Evolutionary conservation across 2,888 invertebrate species (phyloP).

Genomic region (Choristoneura rosaceana): DNA sequence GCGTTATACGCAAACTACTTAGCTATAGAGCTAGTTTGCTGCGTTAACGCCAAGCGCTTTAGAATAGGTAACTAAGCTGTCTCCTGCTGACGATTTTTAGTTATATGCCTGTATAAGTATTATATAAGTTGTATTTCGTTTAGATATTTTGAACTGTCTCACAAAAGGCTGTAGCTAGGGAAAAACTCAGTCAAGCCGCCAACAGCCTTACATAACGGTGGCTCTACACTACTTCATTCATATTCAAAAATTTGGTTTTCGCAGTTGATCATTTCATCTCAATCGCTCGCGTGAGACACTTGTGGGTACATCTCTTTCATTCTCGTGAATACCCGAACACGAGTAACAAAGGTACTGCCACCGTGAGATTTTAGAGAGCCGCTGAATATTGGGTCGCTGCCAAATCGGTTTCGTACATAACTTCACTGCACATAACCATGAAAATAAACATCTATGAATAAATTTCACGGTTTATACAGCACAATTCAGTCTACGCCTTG

Average conservation of each 20-base stretch:
- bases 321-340: neutral
- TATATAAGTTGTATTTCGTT: too few species aligned
- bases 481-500: constrained; percentile 56
- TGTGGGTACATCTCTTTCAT: neutral
- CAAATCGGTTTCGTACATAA: constrained; percentile 63
- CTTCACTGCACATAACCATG: constrained; percentile 63
- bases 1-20: too few species aligned
- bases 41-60: too few species aligned
- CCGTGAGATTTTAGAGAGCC: constrained; percentile 25
- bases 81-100: too few species aligned
- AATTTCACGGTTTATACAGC: constrained; percentile 64
- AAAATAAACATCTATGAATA: constrained; percentile 83
- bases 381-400: constrained; percentile 62
- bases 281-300: neutral
- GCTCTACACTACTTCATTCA: neutral
- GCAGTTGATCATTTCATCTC: neutral
- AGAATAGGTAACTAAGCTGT: too few species aligned
- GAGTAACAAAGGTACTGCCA: constrained; percentile 3
- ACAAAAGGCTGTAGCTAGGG: too few species aligned
- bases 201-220: neutral
- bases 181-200: neutral
- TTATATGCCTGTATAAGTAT: too few species aligned
- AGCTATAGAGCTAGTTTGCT: too few species aligned
- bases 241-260: neutral
- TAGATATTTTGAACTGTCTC: too few species aligned